Percentiles rank a stretch among this genome's conserved stretches.
These are phyloP conservation scores for Echinops telfairi DNA, from an alignment of 2,113 vertebrate species.

Conservation along the genomic window DNA sequence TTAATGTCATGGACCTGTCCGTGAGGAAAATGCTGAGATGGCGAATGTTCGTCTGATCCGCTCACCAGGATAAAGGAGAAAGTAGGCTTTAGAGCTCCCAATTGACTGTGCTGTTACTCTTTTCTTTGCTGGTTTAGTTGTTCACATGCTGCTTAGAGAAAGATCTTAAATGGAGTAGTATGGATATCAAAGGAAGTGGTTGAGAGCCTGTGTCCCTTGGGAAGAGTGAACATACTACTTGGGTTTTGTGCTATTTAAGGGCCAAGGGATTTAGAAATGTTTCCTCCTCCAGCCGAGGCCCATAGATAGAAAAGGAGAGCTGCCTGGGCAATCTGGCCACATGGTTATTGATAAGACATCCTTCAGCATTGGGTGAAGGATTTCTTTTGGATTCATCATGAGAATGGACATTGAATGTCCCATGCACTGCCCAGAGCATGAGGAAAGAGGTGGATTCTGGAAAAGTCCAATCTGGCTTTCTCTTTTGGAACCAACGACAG, in stretches of 20 bases:
- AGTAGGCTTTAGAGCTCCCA: not conserved
- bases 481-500: no score
- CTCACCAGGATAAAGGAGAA: not conserved
- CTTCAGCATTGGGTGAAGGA: not conserved
- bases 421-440: not conserved
- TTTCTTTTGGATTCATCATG: conserved; percentile 32
- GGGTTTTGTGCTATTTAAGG: not conserved
- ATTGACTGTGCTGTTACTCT: not conserved
- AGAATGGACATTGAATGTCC: conserved; percentile 8
- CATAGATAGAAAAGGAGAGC: not conserved
- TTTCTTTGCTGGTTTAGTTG: conserved; percentile 15
- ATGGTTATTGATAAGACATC: not conserved
- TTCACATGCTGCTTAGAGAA: conserved; percentile 17
- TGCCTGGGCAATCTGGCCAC: not conserved
- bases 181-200: not conserved
- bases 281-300: not conserved
- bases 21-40: not conserved
- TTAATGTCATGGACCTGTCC: not conserved
- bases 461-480: not conserved
- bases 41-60: not conserved
- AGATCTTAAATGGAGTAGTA: not conserved
- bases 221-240: conserved; percentile 4
- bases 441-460: not conserved
- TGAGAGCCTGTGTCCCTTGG: not conserved
- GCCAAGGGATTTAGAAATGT: not conserved